A percentile compares a stretch with the other conserved stretches of the same genome.
phyloP scores from a whole-genome alignment of 1,140 invertebrate species.

The Battus philenor region DNA sequence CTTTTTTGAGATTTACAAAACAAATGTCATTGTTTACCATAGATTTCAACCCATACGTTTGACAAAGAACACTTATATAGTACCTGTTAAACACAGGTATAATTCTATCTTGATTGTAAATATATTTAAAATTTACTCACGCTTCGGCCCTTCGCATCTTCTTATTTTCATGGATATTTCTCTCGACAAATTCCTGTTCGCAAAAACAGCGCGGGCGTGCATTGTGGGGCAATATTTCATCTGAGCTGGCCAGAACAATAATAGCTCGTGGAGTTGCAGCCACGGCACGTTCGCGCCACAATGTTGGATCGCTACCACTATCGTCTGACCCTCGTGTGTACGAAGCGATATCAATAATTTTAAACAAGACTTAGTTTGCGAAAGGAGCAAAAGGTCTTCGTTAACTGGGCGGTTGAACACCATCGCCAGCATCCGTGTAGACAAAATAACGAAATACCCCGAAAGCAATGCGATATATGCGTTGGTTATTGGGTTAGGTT shows the following conservation, averaged over 20 bases:
- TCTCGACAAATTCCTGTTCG: conserved; percentile 60
- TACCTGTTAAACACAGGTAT: not conserved
- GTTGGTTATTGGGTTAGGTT: conserved; percentile 71
- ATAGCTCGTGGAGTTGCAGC: conserved; percentile 66
- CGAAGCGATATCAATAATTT: conserved; percentile 23
- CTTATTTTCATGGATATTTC: conserved; percentile 68
- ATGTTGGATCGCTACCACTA: conserved; percentile 50
- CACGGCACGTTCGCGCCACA: conserved; percentile 72
- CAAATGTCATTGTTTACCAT: too few species aligned
- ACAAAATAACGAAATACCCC: conserved; percentile 73
- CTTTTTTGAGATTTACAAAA: too few species aligned
- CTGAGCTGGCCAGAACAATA: conserved; percentile 72
- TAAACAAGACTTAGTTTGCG: conserved; percentile 7
- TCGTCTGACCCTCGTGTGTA: conserved; percentile 29
- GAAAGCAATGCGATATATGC: conserved; percentile 69
- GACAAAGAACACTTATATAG: too few species aligned
- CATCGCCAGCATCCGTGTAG: conserved; percentile 71
- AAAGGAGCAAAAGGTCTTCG: conserved; percentile 25
- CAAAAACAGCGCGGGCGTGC: conserved; percentile 62
- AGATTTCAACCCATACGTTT: too few species aligned
- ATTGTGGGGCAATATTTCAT: conserved; percentile 74
- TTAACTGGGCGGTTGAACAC: conserved; percentile 42
- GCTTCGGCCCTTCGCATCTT: conserved; percentile 51
- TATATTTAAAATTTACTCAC: conserved; percentile 52
- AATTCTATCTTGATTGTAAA: conserved; percentile 10